These are phyloP conservation scores for Lucifuga dentata DNA, from an alignment of 2,113 vertebrate species.

Conservation along the genomic window DNA sequence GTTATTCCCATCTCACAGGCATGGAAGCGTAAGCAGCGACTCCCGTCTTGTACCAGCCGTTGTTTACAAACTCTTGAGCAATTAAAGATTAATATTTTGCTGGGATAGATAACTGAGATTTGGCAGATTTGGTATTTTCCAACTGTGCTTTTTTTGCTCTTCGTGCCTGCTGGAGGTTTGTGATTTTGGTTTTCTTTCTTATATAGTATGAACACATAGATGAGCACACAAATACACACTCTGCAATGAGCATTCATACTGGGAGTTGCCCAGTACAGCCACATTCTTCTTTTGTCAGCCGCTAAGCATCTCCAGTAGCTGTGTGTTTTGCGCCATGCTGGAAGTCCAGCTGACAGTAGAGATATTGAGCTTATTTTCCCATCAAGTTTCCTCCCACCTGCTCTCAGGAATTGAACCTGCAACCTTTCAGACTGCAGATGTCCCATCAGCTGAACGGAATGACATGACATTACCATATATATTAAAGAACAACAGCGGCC, in stretches of 20 bases:
- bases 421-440: not conserved
- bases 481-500: conserved; percentile 50
- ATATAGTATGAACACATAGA: conserved; percentile 32
- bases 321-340: conserved; percentile 5
- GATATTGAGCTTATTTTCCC: conserved; percentile 34
- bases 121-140: conserved; percentile 36
- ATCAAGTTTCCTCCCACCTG: conserved; percentile 52
- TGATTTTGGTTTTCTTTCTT: no score
- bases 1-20: no score
- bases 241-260: conserved; percentile 38
- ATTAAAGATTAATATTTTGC: conserved; percentile 45
- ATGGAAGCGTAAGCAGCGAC: conserved; percentile 12
- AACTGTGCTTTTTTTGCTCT: not conserved
- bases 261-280: conserved; percentile 51
- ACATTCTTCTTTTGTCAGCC: conserved; percentile 34
- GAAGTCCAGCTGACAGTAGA: conserved; percentile 32
- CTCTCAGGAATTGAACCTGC: conserved; percentile 33
- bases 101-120: no score
- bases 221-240: conserved; percentile 2
- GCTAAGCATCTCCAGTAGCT: conserved; percentile 5
- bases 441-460: conserved; percentile 40
- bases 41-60: conserved; percentile 12
- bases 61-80: conserved; percentile 1
- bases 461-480: conserved; percentile 55
- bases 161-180: conserved; percentile 11